phyloP scores from a whole-genome alignment of 2,888 invertebrate species.

The Pelosia muscerda region DNA sequence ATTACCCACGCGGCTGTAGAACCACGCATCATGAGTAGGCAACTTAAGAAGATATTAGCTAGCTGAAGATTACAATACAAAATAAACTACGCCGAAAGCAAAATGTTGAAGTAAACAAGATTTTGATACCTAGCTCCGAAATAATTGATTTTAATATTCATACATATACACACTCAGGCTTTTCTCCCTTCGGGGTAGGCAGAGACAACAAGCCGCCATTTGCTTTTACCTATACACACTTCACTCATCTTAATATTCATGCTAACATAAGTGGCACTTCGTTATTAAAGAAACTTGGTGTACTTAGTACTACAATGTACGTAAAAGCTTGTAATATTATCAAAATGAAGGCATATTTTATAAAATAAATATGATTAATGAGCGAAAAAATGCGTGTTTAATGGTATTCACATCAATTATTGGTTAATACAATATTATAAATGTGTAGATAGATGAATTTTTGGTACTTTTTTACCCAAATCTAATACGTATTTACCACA shows the following conservation, averaged over 20 bases:
- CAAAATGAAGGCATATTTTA: not conserved
- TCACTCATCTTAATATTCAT: slow-evolving; percentile 13
- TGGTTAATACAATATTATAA: too few species aligned
- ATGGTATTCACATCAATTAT: not conserved
- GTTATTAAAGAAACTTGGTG: slow-evolving; percentile 2
- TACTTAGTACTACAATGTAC: not conserved
- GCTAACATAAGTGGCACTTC: slow-evolving; percentile 11
- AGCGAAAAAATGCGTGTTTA: not conserved
- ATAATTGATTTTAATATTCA: slow-evolving; percentile 9
- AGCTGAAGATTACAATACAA: not conserved
- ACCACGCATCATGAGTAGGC: too few species aligned
- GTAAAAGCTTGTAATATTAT: not conserved
- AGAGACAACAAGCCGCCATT: slow-evolving; percentile 4
- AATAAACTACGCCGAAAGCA: not conserved
- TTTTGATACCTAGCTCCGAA: slow-evolving; percentile 8
- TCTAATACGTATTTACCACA: too few species aligned
- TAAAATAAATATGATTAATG: not conserved
- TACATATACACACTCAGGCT: not conserved
- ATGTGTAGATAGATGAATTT: too few species aligned
- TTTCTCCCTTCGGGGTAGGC: not conserved
- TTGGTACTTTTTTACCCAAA: too few species aligned
- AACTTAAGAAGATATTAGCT: not conserved
- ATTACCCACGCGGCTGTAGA: too few species aligned
- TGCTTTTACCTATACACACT: slow-evolving; percentile 1
- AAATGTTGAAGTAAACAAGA: not conserved